Conservation (phyloP, 2,797 vertebrate species). For the Thaleichthys pacificus region DNA sequence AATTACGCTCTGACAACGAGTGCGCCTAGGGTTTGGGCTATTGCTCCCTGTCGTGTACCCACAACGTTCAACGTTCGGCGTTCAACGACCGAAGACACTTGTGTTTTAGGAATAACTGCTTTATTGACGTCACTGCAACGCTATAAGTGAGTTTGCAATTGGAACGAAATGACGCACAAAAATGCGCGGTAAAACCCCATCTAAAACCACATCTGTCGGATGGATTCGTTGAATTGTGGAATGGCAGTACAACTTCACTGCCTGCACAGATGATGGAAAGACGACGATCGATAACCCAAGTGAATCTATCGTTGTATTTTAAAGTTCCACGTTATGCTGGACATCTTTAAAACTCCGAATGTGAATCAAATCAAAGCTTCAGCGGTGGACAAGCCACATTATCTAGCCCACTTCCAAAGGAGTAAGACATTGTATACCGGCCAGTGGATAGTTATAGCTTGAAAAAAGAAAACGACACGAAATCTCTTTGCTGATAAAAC, state of each 20-base stretch:
- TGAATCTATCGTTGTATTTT: conserved; percentile 7
- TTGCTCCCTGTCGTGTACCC: neutral
- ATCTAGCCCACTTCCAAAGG: too few relatives aligned
- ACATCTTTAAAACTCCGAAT: conserved; percentile 8
- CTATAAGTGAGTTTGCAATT: conserved; percentile 51
- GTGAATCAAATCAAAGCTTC: neutral
- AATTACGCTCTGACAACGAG: conserved; percentile 34
- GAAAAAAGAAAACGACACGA: conserved; percentile 20
- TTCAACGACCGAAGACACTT: neutral
- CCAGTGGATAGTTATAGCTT: neutral
- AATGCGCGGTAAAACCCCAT: conserved; percentile 11
- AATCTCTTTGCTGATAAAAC: conserved; percentile 38
- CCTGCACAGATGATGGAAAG: conserved; percentile 22
- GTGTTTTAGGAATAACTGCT: conserved; percentile 22
- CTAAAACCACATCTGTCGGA: conserved; percentile 23
- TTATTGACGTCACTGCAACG: conserved; percentile 56
- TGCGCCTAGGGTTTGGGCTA: neutral
- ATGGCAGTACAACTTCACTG: conserved; percentile 20
- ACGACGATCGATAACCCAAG: conserved; percentile 5
- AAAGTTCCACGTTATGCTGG: conserved; percentile 22
- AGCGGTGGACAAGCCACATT: neutral
- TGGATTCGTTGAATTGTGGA: conserved; percentile 28
- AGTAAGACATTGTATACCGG: neutral
- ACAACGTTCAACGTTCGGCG: neutral
- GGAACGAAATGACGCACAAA: conserved; percentile 18